A percentile compares a stretch with the other conserved stretches of the same genome.
Conservation (phyloP, 2,797 vertebrate species). For the Microhierax caerulescens region DNA sequence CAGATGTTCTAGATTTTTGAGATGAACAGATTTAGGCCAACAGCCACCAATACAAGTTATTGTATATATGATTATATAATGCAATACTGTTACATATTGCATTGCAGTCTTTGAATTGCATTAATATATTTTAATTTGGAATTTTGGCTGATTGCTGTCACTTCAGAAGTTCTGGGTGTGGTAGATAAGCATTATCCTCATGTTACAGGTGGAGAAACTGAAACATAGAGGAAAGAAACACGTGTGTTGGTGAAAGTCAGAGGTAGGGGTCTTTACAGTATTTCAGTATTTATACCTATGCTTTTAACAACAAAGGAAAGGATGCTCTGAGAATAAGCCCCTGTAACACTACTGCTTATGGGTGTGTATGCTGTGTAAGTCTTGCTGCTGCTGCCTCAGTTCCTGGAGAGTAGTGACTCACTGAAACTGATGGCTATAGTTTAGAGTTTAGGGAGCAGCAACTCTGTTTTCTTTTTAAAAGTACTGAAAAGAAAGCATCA, state of each 20-base stretch:
- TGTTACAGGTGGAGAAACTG: not conserved
- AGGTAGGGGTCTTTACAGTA: not conserved
- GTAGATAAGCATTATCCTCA: not conserved
- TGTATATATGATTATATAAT: no score
- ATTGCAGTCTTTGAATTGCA: not conserved
- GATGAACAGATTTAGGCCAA: not conserved
- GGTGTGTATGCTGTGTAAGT: not conserved
- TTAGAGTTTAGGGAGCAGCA: not conserved
- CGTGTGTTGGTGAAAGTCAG: not conserved
- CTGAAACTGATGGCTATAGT: not conserved
- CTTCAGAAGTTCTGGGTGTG: not conserved
- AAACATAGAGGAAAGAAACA: not conserved
- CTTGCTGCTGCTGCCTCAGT: not conserved
- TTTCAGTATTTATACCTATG: not conserved
- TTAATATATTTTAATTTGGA: not conserved
- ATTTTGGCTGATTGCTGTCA: not conserved
- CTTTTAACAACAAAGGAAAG: not conserved
- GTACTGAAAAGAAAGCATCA: not conserved
- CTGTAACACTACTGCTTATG: not conserved
- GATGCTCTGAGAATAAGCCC: not conserved
- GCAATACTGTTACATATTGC: not conserved
- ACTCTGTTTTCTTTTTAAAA: not conserved
- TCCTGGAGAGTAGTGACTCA: not conserved
- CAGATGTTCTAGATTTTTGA: not conserved
- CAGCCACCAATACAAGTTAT: not conserved